These are phyloP conservation scores for Clunio marinus DNA, from an alignment of 2,888 invertebrate genomes.

Conservation along the genomic window DNA sequence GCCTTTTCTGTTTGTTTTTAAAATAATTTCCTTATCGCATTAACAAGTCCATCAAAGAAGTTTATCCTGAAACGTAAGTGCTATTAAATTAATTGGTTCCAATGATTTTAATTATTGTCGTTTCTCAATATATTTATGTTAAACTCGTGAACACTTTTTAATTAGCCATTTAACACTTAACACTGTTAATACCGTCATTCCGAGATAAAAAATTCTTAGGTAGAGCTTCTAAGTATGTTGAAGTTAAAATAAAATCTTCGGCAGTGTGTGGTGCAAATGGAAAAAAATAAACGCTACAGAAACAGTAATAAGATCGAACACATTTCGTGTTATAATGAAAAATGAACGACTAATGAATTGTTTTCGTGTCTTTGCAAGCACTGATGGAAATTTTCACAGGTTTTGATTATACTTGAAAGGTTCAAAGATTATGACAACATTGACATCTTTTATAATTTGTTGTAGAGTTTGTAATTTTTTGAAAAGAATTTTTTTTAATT, in stretches of 20 bases:
- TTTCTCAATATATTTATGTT: slow-evolving; percentile 18
- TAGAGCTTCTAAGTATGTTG: no score
- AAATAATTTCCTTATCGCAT: slow-evolving; percentile 7
- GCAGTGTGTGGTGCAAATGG: slow-evolving; percentile 24
- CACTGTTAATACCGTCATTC: no score
- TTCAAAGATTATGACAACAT: no score
- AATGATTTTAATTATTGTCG: slow-evolving; percentile 38
- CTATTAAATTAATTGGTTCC: slow-evolving; percentile 33
- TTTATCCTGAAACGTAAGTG: neutral
- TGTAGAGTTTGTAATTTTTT: no score
- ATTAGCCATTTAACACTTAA: slow-evolving; percentile 25
- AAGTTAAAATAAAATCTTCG: no score
- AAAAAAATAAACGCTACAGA: neutral
- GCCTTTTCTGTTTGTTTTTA: neutral
- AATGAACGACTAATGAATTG: slow-evolving; percentile 37
- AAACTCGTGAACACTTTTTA: slow-evolving; percentile 27
- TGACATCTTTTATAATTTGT: no score
- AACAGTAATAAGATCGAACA: slow-evolving; percentile 32
- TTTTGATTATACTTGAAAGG: no score
- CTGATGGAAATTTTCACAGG: slow-evolving; percentile 31
- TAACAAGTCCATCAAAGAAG: slow-evolving; percentile 11
- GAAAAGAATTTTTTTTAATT: no score
- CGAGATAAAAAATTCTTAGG: slow-evolving; percentile 36
- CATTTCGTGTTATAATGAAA: slow-evolving; percentile 36
- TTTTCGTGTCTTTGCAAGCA: slow-evolving; percentile 28